Conservation (phyloP, 2,797 vertebrate genomes). For the Helostoma temminkii region DNA sequence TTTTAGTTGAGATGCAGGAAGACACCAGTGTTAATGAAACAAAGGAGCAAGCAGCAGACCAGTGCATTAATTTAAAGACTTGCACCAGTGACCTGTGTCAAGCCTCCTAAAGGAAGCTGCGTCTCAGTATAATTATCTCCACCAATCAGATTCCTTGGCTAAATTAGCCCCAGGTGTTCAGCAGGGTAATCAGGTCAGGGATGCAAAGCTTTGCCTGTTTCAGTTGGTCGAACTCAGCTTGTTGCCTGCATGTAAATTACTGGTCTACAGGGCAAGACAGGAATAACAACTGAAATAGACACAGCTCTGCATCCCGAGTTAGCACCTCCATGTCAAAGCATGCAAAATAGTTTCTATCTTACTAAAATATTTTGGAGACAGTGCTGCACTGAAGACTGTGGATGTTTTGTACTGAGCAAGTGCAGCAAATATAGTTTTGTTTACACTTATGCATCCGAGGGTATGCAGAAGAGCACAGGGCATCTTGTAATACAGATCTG, state of each 20-base stretch:
- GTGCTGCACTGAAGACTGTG: neutral
- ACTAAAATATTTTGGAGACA: too few relatives aligned
- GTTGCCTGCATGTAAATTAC: constrained; percentile 56
- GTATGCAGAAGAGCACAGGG: too few relatives aligned
- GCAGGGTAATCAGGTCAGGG: constrained; percentile 45
- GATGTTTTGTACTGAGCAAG: too few relatives aligned
- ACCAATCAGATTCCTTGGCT: constrained; percentile 38
- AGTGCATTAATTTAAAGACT: constrained; percentile 19
- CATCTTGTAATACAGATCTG: too few relatives aligned
- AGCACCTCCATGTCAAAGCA: constrained; percentile 3
- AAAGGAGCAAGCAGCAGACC: constrained; percentile 7
- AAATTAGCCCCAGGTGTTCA: constrained; percentile 47
- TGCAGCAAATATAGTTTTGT: too few relatives aligned
- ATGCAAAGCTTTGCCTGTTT: constrained; percentile 49
- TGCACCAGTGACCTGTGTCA: constrained; percentile 23
- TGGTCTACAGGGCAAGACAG: constrained; percentile 19
- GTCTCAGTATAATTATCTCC: constrained; percentile 47
- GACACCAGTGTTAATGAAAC: constrained; percentile 10
- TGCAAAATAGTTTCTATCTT: neutral
- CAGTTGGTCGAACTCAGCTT: constrained; percentile 43
- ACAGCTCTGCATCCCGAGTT: constrained; percentile 25
- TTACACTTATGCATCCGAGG: too few relatives aligned
- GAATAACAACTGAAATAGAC: constrained; percentile 38
- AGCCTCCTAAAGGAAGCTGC: constrained; percentile 10
- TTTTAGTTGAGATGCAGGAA: constrained; percentile 7